Base-by-base conservation (phyloP, 2,113 vertebrate genomes). In the Raphicerus campestris region DNA sequence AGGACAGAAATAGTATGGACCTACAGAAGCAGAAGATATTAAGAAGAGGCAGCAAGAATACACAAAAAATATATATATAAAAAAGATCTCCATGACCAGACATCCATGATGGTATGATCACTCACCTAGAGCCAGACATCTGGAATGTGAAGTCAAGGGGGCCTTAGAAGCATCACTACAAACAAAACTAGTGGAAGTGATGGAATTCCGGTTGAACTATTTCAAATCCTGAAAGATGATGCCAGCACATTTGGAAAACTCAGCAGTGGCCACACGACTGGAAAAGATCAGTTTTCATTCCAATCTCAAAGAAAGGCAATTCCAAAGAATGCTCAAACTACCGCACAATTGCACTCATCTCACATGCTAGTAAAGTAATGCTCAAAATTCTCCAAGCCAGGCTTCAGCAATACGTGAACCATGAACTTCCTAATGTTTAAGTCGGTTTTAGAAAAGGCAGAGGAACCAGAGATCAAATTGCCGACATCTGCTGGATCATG, bases 401-500 rank as follows among this genome's bases (percentile, higher is more conserved):
- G 14, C 60, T 63, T 63, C 6, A 63, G 30, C 60, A 16, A 32
- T 7, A 63, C 0, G 0, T 63, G 28, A 16, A 16, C 60, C 3
- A 0, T 16, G 14, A 63, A 32, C 6, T 63, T 63, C 28, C 60
- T 16, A 7, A 32, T 32, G 30, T 63, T 63, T 30, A 32, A 32
- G 14, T 1, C 16, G 14, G 30, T 2, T 63, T 63, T 32, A 63
- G 30, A 63, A 63, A 16, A 16, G 30, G 60, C 30, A 63, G 1
- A 63, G 60, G 28, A 32, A 63, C 14, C 30, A 63, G 60, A 61
- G 60, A 4, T 63, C 60, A 1, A 63, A 32, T 63, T 63, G 30
- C 30, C 30, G 16, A 63, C 30, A 63, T 63, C 14, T 0, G 0
- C 14, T 63, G 14, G 60, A 63, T 63, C 30, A 16, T 17, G 0